These are phyloP conservation scores for Scaptomyza reducta DNA, from an alignment of 2,888 invertebrate genomes.

Conservation along the genomic window DNA sequence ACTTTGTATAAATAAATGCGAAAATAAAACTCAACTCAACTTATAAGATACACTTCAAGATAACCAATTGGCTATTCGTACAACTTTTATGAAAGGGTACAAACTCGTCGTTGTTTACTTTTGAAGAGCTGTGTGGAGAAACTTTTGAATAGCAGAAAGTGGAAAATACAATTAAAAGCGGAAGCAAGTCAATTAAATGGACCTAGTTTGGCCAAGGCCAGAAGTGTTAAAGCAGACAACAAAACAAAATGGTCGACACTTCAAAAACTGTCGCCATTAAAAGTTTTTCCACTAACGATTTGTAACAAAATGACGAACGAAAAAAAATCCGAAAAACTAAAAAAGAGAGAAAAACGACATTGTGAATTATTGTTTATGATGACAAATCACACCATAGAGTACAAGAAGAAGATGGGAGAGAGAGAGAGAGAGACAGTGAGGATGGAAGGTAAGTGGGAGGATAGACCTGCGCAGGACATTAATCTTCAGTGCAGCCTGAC, in stretches of 20 bases:
- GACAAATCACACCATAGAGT: constrained; percentile 51
- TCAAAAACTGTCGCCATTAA: constrained; percentile 48
- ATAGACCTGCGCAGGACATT: constrained; percentile 41
- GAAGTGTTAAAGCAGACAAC: constrained; percentile 33
- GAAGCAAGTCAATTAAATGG: constrained; percentile 58
- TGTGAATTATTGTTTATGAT: constrained; percentile 65
- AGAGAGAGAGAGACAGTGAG: too few relatives aligned
- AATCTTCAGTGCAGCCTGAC: constrained; percentile 48
- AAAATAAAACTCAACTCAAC: too few relatives aligned
- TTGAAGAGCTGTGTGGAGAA: constrained; percentile 17
- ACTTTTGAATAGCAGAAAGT: constrained; percentile 12
- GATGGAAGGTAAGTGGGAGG: not conserved
- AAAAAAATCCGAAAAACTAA: not conserved
- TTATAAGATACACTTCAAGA: too few relatives aligned
- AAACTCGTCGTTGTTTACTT: not conserved
- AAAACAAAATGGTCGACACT: constrained; percentile 43
- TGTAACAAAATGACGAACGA: constrained; percentile 31
- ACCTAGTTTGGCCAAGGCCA: constrained; percentile 4
- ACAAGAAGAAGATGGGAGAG: not conserved
- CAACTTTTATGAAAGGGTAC: constrained; percentile 2
- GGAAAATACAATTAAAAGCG: constrained; percentile 55
- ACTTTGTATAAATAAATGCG: not conserved
- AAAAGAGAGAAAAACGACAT: constrained; percentile 38
- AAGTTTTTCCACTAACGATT: constrained; percentile 25
- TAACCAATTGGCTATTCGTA: too few relatives aligned